A percentile compares a stretch with the other conserved stretches of the same genome.
Conservation (phyloP, 1,140 invertebrate genomes). For the Drosophila neocordata region DNA sequence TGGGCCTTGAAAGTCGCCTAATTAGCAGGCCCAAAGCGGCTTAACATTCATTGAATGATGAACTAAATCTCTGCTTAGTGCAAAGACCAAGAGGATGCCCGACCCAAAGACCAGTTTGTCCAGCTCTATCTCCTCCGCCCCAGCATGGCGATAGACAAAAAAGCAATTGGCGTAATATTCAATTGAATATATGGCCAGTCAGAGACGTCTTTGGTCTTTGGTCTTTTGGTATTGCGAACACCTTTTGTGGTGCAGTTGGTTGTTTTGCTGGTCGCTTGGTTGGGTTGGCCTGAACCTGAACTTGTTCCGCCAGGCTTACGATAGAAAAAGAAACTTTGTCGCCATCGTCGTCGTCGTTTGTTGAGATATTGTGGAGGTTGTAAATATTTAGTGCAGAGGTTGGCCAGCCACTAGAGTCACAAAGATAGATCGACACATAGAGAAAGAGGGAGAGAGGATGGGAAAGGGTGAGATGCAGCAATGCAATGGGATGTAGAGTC, state of each 20-base stretch:
- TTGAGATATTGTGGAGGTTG: conserved; percentile 81
- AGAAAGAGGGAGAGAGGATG: background rate
- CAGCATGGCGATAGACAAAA: conserved; percentile 73
- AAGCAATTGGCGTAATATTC: conserved; percentile 82
- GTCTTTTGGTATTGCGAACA: conserved; percentile 26
- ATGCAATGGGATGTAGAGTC: background rate
- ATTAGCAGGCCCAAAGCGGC: conserved; percentile 75
- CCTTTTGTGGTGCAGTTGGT: conserved; percentile 23
- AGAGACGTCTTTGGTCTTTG: conserved; percentile 62
- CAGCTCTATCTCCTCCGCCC: conserved; percentile 53
- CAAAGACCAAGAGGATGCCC: conserved; percentile 8
- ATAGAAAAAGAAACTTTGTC: conserved; percentile 67
- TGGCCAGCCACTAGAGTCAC: conserved; percentile 31
- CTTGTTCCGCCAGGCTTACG: conserved; percentile 67
- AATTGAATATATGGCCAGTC: conserved; percentile 82
- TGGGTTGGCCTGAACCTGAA: conserved; percentile 64
- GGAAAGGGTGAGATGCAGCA: background rate
- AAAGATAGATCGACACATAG: conserved; percentile 21
- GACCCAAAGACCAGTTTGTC: conserved; percentile 40
- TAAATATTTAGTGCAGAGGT: conserved; percentile 82
- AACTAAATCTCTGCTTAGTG: conserved; percentile 69
- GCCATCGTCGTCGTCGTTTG: conserved; percentile 52
- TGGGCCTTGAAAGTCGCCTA: conserved; percentile 67
- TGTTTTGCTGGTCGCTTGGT: conserved; percentile 20
- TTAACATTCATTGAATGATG: conserved; percentile 62